Base-by-base conservation (phyloP, 35 echinoderm and acorn worm genomes). In the Heliocidaris tuberculata region DNA sequence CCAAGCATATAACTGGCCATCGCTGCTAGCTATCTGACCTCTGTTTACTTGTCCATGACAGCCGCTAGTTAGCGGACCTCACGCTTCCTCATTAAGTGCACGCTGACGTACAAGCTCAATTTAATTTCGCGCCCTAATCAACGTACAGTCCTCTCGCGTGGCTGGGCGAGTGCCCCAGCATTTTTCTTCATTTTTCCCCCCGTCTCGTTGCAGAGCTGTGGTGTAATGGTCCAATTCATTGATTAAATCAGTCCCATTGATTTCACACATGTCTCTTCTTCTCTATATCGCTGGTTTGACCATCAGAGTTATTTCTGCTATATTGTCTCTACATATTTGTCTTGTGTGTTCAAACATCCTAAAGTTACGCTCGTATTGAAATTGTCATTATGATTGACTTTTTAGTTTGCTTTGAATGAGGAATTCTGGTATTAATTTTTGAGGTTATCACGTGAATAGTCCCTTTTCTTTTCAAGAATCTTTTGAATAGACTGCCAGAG, bases 121-220 rank as follows among this genome's bases (percentile, higher is more conserved):
- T 88, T 88, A 88, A 88, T 88, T 32, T 88, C 47, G 86, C 86
- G 5, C 30, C 47, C 31, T 88, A 88, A 88, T 88, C 86, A 88
- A 88, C 47, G 86, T 42, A 88, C 86, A 16, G 86, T 88, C 60
- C 60, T 70, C 60, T 70, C 60, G 60, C 60, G 15, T 70, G 60
- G 60, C 60, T 70, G 6, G 60, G 60, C 60, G 60, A 70, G 60
- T 70, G 60, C 60, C 60, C 60, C 16, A 19, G 60, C 60, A 70
- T 70, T 27, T 24, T 70, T 70, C 24, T 27, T 65, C 19, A 19
- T 24, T 70, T 24, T 70, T 70, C 21, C 60, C 21, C 17, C n/a
- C 5, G 2, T 21, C 17, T 70, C 21, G 60, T 70, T 19, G 24
- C 16, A 70, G 60, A 70, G 60, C 60, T 70, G 60, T 24, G 60